Evolutionary conservation across 2,888 invertebrate genomes (phyloP).

Genomic region (Byasa hedistus): DNA sequence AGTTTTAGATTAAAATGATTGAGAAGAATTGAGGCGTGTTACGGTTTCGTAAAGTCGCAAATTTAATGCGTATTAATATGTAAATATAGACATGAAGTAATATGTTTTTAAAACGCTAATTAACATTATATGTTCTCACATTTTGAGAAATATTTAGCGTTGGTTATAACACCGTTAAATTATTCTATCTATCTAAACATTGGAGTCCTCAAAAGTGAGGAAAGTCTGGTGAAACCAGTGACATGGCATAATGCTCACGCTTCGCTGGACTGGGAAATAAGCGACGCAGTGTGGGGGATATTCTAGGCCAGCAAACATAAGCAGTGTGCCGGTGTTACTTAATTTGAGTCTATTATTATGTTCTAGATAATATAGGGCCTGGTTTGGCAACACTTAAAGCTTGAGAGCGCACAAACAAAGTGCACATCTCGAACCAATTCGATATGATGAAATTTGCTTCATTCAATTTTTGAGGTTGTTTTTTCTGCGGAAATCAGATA

Average conservation of each 20-base stretch:
- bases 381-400: slow-evolving; percentile 9
- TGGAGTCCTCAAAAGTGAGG: slow-evolving; percentile 10
- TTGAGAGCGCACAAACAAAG: slow-evolving; percentile 7
- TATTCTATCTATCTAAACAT: not conserved
- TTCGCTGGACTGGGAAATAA: slow-evolving; percentile 25
- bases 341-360: slow-evolving; percentile 23
- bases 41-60: no score
- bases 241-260: slow-evolving; percentile 22
- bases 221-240: slow-evolving; percentile 8
- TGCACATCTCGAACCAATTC: not conserved
- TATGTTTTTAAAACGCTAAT: no score
- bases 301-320: slow-evolving; percentile 28
- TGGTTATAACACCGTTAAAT: not conserved
- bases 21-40: no score
- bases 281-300: slow-evolving; percentile 8
- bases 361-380: slow-evolving; percentile 16
- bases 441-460: no score
- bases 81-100: no score
- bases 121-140: not conserved
- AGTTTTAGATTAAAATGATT: no score
- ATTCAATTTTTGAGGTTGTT: no score
- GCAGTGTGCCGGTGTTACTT: slow-evolving; percentile 14
- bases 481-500: no score
- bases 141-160: not conserved
- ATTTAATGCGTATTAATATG: no score